Conservation (phyloP, 1,140 invertebrate species). For the Apis florea region DNA sequence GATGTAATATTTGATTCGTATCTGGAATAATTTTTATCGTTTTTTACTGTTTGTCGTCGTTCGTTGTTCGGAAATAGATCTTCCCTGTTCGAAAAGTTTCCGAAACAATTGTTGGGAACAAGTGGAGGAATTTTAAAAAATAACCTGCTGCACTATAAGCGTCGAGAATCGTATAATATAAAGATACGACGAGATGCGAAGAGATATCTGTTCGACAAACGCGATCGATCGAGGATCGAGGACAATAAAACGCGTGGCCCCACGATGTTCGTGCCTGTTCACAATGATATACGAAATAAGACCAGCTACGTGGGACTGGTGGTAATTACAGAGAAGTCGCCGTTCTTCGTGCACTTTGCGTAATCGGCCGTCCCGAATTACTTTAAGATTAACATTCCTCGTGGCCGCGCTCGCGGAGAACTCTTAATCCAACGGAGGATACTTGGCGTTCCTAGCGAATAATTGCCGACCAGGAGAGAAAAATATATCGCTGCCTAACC, state of each 20-base stretch:
- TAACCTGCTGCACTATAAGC: too few relatives aligned
- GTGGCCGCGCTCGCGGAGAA: neutral
- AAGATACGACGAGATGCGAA: too few relatives aligned
- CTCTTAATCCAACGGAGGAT: conserved; percentile 24
- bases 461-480: conserved; percentile 11
- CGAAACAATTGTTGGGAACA: too few relatives aligned
- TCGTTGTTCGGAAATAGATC: too few relatives aligned
- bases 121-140: too few relatives aligned
- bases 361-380: conserved; percentile 40
- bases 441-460: conserved; percentile 11
- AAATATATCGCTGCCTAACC: neutral
- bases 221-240: conserved; percentile 12
- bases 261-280: conserved; percentile 26
- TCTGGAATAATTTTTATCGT: too few relatives aligned
- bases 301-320: conserved; percentile 48
- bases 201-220: conserved; percentile 11
- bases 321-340: conserved; percentile 48
- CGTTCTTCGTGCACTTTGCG: conserved; percentile 35
- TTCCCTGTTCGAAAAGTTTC: too few relatives aligned
- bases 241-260: conserved; percentile 51
- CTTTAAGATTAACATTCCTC: conserved; percentile 36
- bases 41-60: too few relatives aligned
- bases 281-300: conserved; percentile 40
- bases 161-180: too few relatives aligned
- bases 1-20: too few relatives aligned